Evolutionary conservation across 1,140 invertebrate genomes (phyloP).

Genomic region (Leucophenga varia): DNA sequence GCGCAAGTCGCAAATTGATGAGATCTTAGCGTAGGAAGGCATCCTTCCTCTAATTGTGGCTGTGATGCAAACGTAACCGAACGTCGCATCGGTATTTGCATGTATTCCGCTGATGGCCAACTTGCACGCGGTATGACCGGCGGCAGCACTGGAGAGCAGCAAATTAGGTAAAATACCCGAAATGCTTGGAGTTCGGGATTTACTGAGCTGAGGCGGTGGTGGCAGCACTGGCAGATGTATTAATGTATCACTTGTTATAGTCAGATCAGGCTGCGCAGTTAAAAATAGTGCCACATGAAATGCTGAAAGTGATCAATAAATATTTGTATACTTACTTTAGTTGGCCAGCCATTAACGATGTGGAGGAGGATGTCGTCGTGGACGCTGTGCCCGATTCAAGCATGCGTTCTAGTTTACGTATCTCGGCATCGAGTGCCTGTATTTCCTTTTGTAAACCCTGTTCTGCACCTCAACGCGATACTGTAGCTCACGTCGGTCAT

Average conservation of each 20-base stretch:
- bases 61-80: constrained; percentile 68
- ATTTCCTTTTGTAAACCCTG: constrained; percentile 84
- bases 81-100: constrained; percentile 59
- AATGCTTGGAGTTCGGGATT: constrained; percentile 65
- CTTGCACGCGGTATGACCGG: constrained; percentile 73
- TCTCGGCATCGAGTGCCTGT: constrained; percentile 76
- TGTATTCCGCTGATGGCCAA: constrained; percentile 70
- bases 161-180: constrained; percentile 69
- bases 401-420: constrained; percentile 72
- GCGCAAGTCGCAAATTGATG: constrained; percentile 60
- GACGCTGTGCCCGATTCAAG: constrained; percentile 59
- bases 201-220: constrained; percentile 12
- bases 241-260: constrained; percentile 27
- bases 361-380: constrained; percentile 61
- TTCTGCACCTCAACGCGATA: constrained; percentile 90
- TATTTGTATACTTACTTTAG: constrained; percentile 44
- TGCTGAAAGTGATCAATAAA: too few relatives aligned
- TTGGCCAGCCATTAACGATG: constrained; percentile 59
- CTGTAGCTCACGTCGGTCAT: constrained; percentile 74
- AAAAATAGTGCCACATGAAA: neutral
- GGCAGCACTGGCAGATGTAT: constrained; percentile 4
- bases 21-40: constrained; percentile 60
- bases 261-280: constrained; percentile 55
- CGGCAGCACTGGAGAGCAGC: constrained; percentile 69
- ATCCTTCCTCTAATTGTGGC: constrained; percentile 62